Evolutionary conservation across 2,888 invertebrate species (phyloP), one percentile per base, ranked within the genome.

Genomic region (Agriotes lineatus): DNA sequence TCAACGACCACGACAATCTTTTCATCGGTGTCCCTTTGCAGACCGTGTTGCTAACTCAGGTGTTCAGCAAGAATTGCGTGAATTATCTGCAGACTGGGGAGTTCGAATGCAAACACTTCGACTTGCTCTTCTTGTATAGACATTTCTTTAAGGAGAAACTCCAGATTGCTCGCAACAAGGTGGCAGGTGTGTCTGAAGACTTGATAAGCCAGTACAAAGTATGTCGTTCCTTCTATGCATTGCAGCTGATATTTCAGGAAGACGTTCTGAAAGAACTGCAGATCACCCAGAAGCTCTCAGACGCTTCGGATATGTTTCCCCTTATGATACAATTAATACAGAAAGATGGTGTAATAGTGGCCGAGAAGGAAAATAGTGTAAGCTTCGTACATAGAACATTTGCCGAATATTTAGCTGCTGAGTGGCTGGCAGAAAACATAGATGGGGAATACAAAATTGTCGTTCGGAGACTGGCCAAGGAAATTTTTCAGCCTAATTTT

Each of bases 381-480:
- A 44, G 9, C 30, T 64, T 64, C 19, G 37, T 57, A 6, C 64
- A 64, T 18, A 30, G 64, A 42, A 57, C 57, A 1, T 54, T 57
- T 45, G 42, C 64, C 1, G 64, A 64, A 30, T 64, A 64, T 18
- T 20, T 64, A 1, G 57, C 57, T 1, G 64, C 64, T 1, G 9
- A 56, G 5, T 64, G 64, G 64, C 16, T 64, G 7, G 39, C 42
- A 10, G 20, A 57, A 14, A 64, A 57, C 25, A n/a, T 60, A 2
- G n/a, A 16, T n/a, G n/a, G 12, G 20, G 20, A 37, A 19, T 19
- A 20, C 20, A 2, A 30, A 50, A 6, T n/a, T 33, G 9, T 18
- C 19, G 57, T 14, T 5, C 4, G 3, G 6, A 45, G 1, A 1
- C 35, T 67, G 10, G 12, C 54, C 9, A 54, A 42, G 22, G 61